Base-by-base conservation (phyloP, 2,797 vertebrate species). In the Mormyrops boulengeri region DNA sequence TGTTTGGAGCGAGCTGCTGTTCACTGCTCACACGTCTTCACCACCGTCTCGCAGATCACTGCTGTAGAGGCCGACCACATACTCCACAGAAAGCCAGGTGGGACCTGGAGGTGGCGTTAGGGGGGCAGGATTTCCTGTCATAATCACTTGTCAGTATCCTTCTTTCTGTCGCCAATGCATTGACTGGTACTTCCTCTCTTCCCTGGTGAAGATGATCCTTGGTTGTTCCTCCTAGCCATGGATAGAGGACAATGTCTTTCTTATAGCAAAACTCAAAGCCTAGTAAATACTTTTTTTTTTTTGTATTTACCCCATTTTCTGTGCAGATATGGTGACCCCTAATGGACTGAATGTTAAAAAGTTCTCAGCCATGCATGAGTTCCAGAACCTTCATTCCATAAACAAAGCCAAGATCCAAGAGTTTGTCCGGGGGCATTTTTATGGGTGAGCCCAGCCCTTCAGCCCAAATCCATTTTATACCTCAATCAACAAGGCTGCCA, bases 361-460 rank as follows among this genome's bases (percentile, higher is more conserved):
- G 94, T 99, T 99, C 95, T 99, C 98, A 12, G 98, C 98, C 77
- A 96, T 97, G 94, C 98, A 99, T 2, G 98, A 99, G 92, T 99
- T 99, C 94, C 98, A 99, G 95, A 99, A 99, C 95, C 94, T 98
- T 82, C 98, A 99, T 92, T 96, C 96, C 93, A 97, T 95, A 93
- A 97, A 96, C 95, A 99, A 99, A 93, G 91, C 94, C 88, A 97
- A 96, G 91, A 97, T 99, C 93, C 97, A 99, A 94, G 98, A 99
- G 92, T 99, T 99, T 92, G 94, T 99, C 92, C 95, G 98, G 91
- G 98, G 98, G 89, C 98, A 99, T 93, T 99, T 99, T 94, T 99
- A 99, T 87, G 97, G 98, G 98, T 99, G 94, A 92, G 95, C 89
- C 19, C 2, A n/a, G 90, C 91, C 91, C 89, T 30, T 80, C 44